Evolutionary conservation across 1,140 invertebrate species (phyloP).

Genomic region (Cylas formicarius): DNA sequence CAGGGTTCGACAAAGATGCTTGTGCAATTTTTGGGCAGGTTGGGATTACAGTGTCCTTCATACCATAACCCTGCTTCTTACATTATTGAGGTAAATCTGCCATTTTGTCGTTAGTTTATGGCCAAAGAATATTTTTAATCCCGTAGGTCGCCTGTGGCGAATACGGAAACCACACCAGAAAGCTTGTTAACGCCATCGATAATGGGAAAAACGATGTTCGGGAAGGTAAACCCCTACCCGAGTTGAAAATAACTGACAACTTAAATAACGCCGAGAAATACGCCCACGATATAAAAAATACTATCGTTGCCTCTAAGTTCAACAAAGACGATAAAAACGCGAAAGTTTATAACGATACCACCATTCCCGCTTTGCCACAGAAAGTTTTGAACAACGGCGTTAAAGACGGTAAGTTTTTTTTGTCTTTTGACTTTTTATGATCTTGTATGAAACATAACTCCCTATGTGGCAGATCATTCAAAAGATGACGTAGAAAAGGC

Average conservation of each 20-base stretch:
- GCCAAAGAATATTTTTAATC: slow-evolving; percentile 3
- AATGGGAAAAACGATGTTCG: slow-evolving; percentile 74
- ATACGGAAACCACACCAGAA: slow-evolving; percentile 83
- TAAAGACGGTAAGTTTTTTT: slow-evolving; percentile 45
- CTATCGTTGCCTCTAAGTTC: slow-evolving; percentile 60
- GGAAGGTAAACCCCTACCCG: slow-evolving; percentile 54
- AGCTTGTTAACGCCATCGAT: slow-evolving; percentile 67
- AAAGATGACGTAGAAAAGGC: slow-evolving; percentile 49
- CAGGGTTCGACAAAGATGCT: slow-evolving; percentile 77
- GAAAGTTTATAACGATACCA: slow-evolving; percentile 16
- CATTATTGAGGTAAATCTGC: slow-evolving; percentile 67
- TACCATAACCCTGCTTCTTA: slow-evolving; percentile 97
- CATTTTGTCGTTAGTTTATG: not conserved
- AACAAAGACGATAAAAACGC: slow-evolving; percentile 43
- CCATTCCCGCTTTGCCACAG: slow-evolving; percentile 30
- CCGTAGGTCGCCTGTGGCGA: slow-evolving; percentile 85
- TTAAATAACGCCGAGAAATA: slow-evolving; percentile 58
- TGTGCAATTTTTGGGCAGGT: slow-evolving; percentile 77
- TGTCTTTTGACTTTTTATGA: not conserved
- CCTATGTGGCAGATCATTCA: slow-evolving; percentile 4
- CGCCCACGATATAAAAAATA: slow-evolving; percentile 41
- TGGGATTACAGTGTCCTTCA: slow-evolving; percentile 80
- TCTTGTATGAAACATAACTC: not conserved
- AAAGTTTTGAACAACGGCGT: slow-evolving; percentile 62
- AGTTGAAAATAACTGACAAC: slow-evolving; percentile 49